Evolutionary conservation across 2,888 invertebrate genomes (phyloP), one percentile per base, ranked within the genome.

Genomic region (Candidula unifasciata): DNA sequence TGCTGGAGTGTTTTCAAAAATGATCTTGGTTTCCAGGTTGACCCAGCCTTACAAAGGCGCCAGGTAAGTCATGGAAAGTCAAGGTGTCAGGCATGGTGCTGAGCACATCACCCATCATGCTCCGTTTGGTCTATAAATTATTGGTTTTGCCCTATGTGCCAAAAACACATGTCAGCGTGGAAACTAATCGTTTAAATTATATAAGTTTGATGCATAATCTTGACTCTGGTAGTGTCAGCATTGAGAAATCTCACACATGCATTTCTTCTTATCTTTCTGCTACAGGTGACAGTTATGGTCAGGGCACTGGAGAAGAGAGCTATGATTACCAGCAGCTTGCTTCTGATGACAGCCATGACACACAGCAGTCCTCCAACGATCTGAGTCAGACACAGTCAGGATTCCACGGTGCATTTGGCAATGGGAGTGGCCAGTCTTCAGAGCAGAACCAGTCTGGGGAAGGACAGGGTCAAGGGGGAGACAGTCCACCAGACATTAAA

Each of bases 341-440:
- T n/a, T 85, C 85, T 57, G 85, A 85, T 81, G 85, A 85, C 66
- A 85, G 85, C 78, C 64, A 77, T 37, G 85, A 81, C 60, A 85
- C 85, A 16, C 85, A 85, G 35, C 85, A 81, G 18, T 80, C 80
- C 24, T 16, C 52, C 35, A 21, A 21, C 16, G 80, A 76, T 1
- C 30, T 27, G 44, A n/a, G 66, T 27, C 85, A 79, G 60, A 3
- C 44, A 57, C 84, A 80, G 16, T 16, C 76, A 66, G 81, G 81
- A 21, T 85, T 85, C 68, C 77, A 80, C 77, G 80, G 81, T 8
- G 81, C 69, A n/a, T 85, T 81, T 69, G 85, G 81, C 35, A 80
- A 85, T 77, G 84, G 84, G 0, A n/a, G 74, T 16, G 68, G 81
- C 8, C 79, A 73, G 52, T 33, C 44, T 52, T 21, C 37, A 30